Base-by-base conservation (phyloP, 2,797 vertebrate genomes). In the Spinibarbus caldwelli region DNA sequence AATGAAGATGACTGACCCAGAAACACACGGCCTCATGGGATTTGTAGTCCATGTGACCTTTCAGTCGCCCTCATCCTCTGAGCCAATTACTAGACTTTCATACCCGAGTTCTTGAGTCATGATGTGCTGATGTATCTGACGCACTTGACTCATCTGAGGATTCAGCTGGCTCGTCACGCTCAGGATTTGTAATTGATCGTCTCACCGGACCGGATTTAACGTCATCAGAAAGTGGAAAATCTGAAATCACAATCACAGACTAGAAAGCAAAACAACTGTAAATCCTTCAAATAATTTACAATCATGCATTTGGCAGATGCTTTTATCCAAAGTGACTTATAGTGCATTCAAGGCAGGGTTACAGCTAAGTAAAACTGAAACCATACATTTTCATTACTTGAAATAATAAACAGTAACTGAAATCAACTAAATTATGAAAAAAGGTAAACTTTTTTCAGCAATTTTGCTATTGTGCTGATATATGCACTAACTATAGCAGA, bases 11-110 rank as follows among this genome's bases (percentile, higher is more conserved):
- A 36, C 71, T 59, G 78, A 23, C 79, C 79, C 78, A 66, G 78
- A 82, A 88, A 71, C 21, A 12, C 78, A 66, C 4, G 29, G 71
- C 43, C 66, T 66, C 62, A 41, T 86, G 78, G 82, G 82, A 88
- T 47, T 41, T 80, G 83, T 79, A 73, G 83, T 73, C 62, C 45
- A 66, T 34, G 29, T 66, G 78, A 72, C 62, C 45, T 29, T 73
- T 26, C 36, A 31, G 8, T 71, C n/a, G 57, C 52, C 54, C 38
- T 85, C 76, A 17, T 34, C 45, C 62, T 67, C 41, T 0, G 8
- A 78, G 36, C 36, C 54, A 76, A 76, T 54, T 52, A 78, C 43
- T 31, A 45, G n/a, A 45, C n/a, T 6, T 64, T 64, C 77, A 62
- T 29, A 29, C 15, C 2, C 0, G n/a, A 78, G 54, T 21, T 12